Evolutionary conservation across 2,113 vertebrate genomes (phyloP).

Genomic region (Upupa epops): DNA sequence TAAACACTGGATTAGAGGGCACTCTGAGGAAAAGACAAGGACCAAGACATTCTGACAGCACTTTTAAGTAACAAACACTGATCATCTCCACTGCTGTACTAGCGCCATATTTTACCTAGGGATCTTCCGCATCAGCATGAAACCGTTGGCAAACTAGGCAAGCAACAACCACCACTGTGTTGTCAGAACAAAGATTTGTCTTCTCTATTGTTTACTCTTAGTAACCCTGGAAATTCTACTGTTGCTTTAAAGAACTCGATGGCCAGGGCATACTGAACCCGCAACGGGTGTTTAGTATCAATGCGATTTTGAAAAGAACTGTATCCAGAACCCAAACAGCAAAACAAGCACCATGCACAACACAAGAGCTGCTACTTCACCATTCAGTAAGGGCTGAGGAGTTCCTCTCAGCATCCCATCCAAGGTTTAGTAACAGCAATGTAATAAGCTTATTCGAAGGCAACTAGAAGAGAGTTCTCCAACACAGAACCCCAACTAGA

Average conservation of each 20-base stretch:
- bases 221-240: background rate
- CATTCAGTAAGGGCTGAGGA: background rate
- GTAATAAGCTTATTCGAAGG: background rate
- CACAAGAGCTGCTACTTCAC: fast-evolving
- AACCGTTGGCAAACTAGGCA: fast-evolving
- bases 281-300: background rate
- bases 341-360: background rate
- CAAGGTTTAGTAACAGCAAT: background rate
- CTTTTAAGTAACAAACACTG: background rate
- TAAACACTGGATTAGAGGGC: background rate
- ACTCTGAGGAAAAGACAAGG: background rate
- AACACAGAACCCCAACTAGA: background rate
- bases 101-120: fast-evolving
- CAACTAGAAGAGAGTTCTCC: background rate
- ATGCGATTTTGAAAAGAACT: background rate
- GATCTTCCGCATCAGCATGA: background rate
- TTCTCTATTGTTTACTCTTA: background rate
- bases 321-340: background rate
- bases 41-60: background rate
- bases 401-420: background rate
- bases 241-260: background rate
- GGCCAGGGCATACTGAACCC: background rate
- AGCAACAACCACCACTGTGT: fast-evolving
- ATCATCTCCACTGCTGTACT: fast-evolving
- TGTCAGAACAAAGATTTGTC: background rate